Conservation (phyloP, 2,797 vertebrate genomes). For the Platyrinchus mystaceus region DNA sequence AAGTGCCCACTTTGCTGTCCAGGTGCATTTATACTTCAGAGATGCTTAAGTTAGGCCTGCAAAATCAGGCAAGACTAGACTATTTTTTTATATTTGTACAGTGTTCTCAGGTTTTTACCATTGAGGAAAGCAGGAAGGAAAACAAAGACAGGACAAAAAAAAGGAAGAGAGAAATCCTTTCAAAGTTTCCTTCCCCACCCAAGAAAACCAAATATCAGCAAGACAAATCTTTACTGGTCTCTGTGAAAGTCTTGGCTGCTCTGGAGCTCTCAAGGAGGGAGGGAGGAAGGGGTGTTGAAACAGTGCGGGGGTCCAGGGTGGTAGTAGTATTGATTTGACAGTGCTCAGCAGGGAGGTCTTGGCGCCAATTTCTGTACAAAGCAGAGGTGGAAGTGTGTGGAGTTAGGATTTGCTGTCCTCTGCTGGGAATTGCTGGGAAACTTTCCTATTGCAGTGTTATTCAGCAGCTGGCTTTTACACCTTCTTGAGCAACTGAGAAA, state of each 20-base stretch:
- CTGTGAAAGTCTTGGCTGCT: not conserved
- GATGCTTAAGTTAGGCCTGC: not conserved
- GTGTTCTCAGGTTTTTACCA: not conserved
- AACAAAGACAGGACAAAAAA: not conserved
- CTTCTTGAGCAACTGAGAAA: not conserved
- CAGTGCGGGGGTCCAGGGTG: accelerated
- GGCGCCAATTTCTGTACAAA: not conserved
- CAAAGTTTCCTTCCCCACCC: not conserved
- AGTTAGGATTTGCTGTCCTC: slow-evolving; percentile 61
- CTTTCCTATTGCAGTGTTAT: accelerated
- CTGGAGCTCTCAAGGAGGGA: not conserved
- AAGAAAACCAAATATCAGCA: not conserved
- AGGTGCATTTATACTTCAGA: not conserved
- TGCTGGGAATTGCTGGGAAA: slow-evolving; percentile 42
- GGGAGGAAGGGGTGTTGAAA: not conserved
- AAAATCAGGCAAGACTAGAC: not conserved
- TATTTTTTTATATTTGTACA: not conserved
- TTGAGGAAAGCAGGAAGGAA: not conserved
- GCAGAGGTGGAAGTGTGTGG: not conserved
- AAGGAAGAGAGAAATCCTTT: not conserved
- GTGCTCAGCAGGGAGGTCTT: not conserved
- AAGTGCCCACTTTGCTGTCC: not conserved
- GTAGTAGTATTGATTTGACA: not conserved
- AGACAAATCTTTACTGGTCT: not conserved
- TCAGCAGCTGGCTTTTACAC: not conserved